phyloP scores from a whole-genome alignment of 2,888 invertebrate species.

The Drosophila flavopinicola region DNA sequence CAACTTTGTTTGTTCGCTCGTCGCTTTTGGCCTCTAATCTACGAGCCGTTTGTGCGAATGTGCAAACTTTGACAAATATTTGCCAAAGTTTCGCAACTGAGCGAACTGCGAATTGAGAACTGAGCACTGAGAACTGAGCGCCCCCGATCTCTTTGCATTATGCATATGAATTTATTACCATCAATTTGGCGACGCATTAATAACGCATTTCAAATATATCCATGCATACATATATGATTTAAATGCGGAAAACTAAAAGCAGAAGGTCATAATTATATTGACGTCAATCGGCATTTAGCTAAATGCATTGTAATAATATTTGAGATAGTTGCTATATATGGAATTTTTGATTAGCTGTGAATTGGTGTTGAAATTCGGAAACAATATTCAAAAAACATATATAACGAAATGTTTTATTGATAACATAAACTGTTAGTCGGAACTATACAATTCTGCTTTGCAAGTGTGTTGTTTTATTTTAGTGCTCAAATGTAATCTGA shows the following conservation, averaged over 20 bases:
- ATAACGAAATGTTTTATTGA: neutral
- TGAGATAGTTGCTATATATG: constrained; percentile 1
- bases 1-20: constrained; percentile 76
- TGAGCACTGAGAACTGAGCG: constrained; percentile 21
- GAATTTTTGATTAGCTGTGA: neutral
- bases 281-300: constrained; percentile 10
- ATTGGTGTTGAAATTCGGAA: neutral
- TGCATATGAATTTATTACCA: constrained; percentile 76
- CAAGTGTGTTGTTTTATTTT: neutral
- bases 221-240: neutral
- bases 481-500: too few species aligned
- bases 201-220: constrained; percentile 38
- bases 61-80: constrained; percentile 82
- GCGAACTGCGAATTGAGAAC: constrained; percentile 37
- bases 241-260: constrained; percentile 2
- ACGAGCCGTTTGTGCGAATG: constrained; percentile 80
- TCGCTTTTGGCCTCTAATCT: constrained; percentile 69
- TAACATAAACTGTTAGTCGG: neutral
- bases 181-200: constrained; percentile 65
- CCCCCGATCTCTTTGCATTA: constrained; percentile 72
- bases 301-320: constrained; percentile 11
- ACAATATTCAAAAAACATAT: neutral
- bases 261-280: constrained; percentile 13
- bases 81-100: constrained; percentile 65
- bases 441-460: neutral